These are phyloP conservation scores for Hemichromis elongatus DNA, from an alignment of 2,113 vertebrate genomes.

Conservation along the genomic window DNA sequence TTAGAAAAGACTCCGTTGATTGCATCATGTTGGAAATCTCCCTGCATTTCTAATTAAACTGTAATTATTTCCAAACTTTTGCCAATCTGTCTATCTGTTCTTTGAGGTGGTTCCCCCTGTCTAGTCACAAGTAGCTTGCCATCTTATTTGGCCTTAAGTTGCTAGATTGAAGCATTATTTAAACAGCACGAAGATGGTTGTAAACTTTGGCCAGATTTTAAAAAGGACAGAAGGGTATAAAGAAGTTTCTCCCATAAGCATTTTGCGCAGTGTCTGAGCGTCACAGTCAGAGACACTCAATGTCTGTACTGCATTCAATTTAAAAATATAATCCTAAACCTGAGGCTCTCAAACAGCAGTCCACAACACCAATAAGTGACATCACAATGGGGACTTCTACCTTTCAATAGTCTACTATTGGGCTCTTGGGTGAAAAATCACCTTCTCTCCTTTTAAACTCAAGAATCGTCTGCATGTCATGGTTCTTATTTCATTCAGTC, in stretches of 20 bases:
- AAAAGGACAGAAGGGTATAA: not conserved
- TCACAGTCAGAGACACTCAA: not conserved
- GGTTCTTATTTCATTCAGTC: conserved; percentile 69
- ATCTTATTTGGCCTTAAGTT: not conserved
- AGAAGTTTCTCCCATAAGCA: not conserved
- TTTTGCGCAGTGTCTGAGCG: not conserved
- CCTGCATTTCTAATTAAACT: not conserved
- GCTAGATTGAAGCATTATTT: not conserved
- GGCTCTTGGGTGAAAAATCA: not conserved
- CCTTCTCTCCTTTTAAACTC: not conserved
- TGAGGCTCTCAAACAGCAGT: not conserved
- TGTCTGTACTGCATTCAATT: not conserved
- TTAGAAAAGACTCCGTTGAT: not conserved
- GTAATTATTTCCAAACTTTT: not conserved
- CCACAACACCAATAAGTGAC: not conserved
- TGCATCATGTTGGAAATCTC: not conserved
- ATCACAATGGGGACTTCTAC: not conserved
- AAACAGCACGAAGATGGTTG: not conserved
- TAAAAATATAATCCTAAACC: not conserved
- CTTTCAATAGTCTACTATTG: not conserved
- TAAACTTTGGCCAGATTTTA: not conserved
- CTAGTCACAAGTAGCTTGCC: not conserved
- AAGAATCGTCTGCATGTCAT: not conserved
- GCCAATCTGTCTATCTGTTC: not conserved
- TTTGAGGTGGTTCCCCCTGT: not conserved